A percentile compares a stretch with the other conserved stretches of the same genome.
phyloP scores from a whole-genome alignment of 2,888 invertebrate species.

The Drosophila macrospina region DNA sequence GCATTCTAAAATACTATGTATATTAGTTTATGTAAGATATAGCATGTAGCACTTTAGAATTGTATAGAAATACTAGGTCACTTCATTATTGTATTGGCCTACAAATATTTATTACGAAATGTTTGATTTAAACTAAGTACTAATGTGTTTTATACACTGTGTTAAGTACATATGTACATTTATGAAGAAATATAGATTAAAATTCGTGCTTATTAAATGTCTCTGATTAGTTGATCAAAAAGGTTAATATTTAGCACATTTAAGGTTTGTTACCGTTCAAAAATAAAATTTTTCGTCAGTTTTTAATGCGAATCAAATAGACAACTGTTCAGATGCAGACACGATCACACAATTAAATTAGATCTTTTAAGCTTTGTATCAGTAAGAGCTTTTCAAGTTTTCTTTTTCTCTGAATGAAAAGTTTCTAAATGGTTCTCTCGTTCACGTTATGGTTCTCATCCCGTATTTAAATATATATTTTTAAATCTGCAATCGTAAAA shows the following conservation, averaged over 20 bases:
- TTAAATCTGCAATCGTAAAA: neutral
- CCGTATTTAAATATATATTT: neutral
- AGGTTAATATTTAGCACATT: neutral
- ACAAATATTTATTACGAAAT: too few species aligned
- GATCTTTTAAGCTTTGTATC: conserved; percentile 32
- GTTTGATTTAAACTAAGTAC: too few species aligned
- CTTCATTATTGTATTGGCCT: too few species aligned
- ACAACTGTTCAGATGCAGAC: conserved; percentile 33
- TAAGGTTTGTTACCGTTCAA: neutral
- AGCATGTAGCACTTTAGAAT: too few species aligned
- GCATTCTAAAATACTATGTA: too few species aligned
- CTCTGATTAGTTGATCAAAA: neutral
- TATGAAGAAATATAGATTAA: too few species aligned
- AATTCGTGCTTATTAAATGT: neutral
- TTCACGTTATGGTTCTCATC: neutral
- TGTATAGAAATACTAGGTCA: too few species aligned
- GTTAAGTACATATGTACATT: too few species aligned
- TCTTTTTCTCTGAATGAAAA: conserved; percentile 8
- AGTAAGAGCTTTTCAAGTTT: conserved; percentile 21
- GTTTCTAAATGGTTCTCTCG: neutral
- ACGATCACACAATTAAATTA: conserved; percentile 14
- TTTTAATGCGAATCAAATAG: conserved; percentile 10
- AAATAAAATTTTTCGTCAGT: neutral
- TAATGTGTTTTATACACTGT: too few species aligned
- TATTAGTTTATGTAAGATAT: too few species aligned